These are phyloP conservation scores for Bradysia coprophila DNA, from an alignment of 1,140 invertebrate genomes.

Conservation along the genomic window DNA sequence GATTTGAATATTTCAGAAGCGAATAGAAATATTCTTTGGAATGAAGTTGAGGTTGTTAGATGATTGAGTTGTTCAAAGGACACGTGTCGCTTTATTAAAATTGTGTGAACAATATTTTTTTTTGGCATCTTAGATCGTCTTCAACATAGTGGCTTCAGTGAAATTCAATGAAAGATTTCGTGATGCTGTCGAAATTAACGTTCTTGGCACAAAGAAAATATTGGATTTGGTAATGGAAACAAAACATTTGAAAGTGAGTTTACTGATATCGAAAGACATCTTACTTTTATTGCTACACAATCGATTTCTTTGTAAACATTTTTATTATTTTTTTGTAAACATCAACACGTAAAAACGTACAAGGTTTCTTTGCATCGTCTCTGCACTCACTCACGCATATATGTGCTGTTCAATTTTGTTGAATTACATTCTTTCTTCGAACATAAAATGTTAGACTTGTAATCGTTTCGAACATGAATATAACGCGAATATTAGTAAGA, in stretches of 20 bases:
- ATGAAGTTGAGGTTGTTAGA: conserved; percentile 17
- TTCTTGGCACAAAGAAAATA: conserved; percentile 36
- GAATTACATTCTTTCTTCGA: too few species aligned
- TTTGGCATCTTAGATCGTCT: conserved; percentile 37
- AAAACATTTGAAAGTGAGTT: conserved; percentile 38
- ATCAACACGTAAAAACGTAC: too few species aligned
- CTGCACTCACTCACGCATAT: too few species aligned
- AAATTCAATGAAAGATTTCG: conserved; percentile 69
- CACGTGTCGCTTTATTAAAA: not conserved
- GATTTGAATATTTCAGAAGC: conserved; percentile 46
- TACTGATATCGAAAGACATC: too few species aligned
- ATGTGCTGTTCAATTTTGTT: too few species aligned
- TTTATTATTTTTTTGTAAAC: too few species aligned
- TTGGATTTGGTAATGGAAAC: conserved; percentile 39
- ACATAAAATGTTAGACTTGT: too few species aligned
- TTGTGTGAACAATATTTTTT: not conserved
- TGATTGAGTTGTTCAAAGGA: not conserved
- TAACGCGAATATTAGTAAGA: too few species aligned
- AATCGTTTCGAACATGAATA: too few species aligned
- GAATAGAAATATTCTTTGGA: conserved; percentile 18
- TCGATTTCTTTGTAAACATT: conserved; percentile 5
- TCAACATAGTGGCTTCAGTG: conserved; percentile 79
- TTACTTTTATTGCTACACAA: not conserved
- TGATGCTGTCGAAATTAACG: conserved; percentile 36
- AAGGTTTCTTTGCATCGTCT: too few species aligned